A percentile compares a stretch with the other conserved stretches of the same genome.
Evolutionary conservation across 1,140 invertebrate genomes (phyloP).

Genomic region (Aphis craccivora): DNA sequence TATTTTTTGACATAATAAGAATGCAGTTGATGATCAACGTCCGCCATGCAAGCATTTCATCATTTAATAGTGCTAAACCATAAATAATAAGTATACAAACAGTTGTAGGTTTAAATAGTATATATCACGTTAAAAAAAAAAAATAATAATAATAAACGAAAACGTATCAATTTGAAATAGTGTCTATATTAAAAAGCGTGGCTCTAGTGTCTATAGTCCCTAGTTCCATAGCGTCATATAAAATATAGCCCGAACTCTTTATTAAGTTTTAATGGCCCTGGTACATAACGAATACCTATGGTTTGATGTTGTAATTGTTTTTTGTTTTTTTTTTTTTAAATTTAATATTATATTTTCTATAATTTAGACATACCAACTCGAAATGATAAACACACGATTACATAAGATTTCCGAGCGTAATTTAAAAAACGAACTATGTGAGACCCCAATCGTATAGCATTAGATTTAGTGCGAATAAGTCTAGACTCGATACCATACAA

Average conservation of each 20-base stretch:
- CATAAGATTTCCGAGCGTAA: neutral
- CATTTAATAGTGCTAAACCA: neutral
- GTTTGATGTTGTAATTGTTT: neutral
- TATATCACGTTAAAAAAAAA: neutral
- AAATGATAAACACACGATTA: neutral
- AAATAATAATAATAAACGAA: neutral
- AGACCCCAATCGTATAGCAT: neutral
- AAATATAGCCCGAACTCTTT: neutral
- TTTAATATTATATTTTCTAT: neutral
- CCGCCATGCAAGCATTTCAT: neutral
- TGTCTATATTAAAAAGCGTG: neutral
- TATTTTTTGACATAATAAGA: constrained; percentile 10
- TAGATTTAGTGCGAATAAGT: neutral
- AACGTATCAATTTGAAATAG: neutral
- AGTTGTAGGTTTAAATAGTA: neutral
- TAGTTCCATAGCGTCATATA: neutral
- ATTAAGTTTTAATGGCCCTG: neutral
- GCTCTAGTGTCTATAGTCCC: too few species aligned
- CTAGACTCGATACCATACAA: neutral
- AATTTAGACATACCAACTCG: neutral
- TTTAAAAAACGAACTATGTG: neutral
- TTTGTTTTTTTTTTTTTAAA: neutral
- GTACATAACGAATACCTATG: neutral
- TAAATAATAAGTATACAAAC: neutral
- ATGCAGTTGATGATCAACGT: neutral